These are phyloP conservation scores for Pseudomyrmex sp. DNA, from an alignment of 1,140 invertebrate genomes.

Conservation along the genomic window DNA sequence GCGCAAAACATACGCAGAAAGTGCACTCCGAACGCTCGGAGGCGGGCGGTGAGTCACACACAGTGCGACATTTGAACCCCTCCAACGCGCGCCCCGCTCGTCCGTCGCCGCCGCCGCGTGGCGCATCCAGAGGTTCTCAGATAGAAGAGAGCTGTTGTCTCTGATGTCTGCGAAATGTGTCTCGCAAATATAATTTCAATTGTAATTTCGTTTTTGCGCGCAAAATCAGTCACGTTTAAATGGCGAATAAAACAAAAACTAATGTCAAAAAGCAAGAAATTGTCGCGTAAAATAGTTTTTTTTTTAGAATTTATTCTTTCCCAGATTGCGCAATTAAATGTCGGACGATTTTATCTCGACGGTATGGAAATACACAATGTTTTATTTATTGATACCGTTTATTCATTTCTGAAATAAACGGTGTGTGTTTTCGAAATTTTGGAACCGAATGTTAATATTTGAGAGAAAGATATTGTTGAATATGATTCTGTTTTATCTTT, in stretches of 20 bases:
- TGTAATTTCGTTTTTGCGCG: no score
- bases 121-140: slow-evolving; percentile 75
- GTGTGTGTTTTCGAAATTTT: no score
- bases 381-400: background rate
- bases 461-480: background rate
- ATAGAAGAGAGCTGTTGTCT: background rate
- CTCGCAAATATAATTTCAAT: no score
- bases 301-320: no score
- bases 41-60: slow-evolving; percentile 76
- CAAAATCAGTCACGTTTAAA: no score
- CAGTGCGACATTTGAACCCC: slow-evolving; percentile 80
- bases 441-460: background rate
- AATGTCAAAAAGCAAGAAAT: no score
- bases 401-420: background rate
- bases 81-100: slow-evolving; percentile 63
- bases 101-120: slow-evolving; percentile 56
- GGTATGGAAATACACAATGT: background rate
- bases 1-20: slow-evolving; percentile 60
- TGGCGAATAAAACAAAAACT: no score
- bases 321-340: no score
- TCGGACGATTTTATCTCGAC: background rate
- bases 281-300: no score
- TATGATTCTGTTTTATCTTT: slow-evolving; percentile 1
- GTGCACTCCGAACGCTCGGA: slow-evolving; percentile 60
- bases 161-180: no score